phyloP scores from a whole-genome alignment of 2,113 vertebrate genomes.

The Taxidea taxus region DNA sequence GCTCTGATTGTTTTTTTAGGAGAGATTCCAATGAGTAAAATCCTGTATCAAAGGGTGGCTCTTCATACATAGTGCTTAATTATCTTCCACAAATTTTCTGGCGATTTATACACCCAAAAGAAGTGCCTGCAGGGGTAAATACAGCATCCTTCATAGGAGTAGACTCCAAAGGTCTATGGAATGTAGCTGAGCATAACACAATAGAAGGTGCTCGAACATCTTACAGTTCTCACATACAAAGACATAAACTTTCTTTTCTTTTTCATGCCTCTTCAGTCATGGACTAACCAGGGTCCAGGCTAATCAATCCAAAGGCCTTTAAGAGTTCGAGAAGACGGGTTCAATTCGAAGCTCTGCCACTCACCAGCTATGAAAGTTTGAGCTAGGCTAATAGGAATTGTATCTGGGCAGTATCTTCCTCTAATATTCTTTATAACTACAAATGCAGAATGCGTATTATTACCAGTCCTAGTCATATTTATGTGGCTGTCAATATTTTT shows the following conservation, averaged over 20 bases:
- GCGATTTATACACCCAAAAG: conserved; percentile 1
- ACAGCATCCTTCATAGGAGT: not conserved
- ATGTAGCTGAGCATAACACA: not conserved
- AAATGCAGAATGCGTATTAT: not conserved
- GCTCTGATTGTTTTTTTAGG: conserved; percentile 70
- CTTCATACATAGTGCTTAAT: conserved; percentile 58
- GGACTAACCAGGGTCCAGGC: not conserved
- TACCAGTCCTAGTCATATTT: not conserved
- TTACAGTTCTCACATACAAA: not conserved
- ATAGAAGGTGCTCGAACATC: not conserved
- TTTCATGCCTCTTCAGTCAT: not conserved
- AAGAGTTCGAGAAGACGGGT: not conserved
- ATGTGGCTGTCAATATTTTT: not conserved
- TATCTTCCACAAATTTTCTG: conserved; percentile 53
- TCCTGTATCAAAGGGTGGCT: conserved; percentile 58
- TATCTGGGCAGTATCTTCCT: not conserved
- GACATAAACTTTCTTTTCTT: not conserved
- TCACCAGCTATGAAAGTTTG: not conserved
- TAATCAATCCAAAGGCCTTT: not conserved
- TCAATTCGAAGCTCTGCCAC: not conserved
- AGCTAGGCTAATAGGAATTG: not conserved
- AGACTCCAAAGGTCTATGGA: not conserved
- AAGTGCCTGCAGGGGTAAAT: not conserved
- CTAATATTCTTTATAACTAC: not conserved
- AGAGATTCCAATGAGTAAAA: conserved; percentile 63